phyloP scores from a whole-genome alignment of 2,113 vertebrate species.

The Coptodon rendalli region DNA sequence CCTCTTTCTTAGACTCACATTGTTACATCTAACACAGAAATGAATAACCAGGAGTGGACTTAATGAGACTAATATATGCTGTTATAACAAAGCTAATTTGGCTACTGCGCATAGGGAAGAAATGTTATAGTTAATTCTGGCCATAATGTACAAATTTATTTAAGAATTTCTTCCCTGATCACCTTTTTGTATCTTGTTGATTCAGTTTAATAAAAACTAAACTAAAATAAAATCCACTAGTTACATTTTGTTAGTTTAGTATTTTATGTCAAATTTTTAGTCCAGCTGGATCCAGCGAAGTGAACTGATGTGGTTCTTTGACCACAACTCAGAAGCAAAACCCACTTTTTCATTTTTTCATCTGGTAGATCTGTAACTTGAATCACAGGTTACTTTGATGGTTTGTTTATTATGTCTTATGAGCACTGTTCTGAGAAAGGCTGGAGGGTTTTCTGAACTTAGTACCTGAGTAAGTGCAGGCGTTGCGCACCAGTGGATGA shows the following conservation, averaged over 20 bases:
- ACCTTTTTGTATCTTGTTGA: neutral
- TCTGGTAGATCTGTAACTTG: neutral
- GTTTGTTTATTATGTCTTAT: neutral
- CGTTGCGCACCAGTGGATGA: neutral
- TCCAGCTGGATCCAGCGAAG: neutral
- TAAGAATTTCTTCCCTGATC: accelerated
- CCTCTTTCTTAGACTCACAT: neutral
- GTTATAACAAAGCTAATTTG: neutral
- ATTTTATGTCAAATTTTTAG: neutral
- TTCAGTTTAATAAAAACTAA: neutral
- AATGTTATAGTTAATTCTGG: neutral
- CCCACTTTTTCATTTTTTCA: neutral
- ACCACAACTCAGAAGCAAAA: neutral
- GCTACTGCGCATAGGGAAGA: neutral
- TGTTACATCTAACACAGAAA: neutral
- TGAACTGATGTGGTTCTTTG: neutral
- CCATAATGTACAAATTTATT: neutral
- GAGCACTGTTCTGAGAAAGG: neutral
- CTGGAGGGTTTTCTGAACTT: neutral
- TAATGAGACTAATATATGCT: neutral
- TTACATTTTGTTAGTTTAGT: neutral
- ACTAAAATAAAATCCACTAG: neutral
- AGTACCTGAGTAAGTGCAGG: neutral
- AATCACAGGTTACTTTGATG: neutral
- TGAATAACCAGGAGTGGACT: neutral